Base-by-base conservation (phyloP, 2,113 vertebrate species). In the Limnothrissa miodon region DNA sequence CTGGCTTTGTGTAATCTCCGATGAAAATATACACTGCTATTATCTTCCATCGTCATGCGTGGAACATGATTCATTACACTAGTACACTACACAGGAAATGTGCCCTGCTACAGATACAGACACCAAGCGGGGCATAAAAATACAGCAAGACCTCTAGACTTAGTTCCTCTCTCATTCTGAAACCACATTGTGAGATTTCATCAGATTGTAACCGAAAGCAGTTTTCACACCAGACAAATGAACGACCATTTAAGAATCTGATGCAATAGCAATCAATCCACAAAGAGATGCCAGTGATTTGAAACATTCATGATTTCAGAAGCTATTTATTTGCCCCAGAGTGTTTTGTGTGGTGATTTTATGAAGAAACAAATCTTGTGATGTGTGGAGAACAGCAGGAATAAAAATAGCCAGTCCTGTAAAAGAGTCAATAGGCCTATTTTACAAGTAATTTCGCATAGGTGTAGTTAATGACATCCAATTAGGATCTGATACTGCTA, bases 1-100 rank as follows among this genome's bases (percentile, higher is more conserved):
- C 21, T 66, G 44, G 90, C 86, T 91, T 87, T 87, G 45, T 81
- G 81, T 91, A 88, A 90, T 88, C 90, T 81, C 59, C 84, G 51
- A 56, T 85, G 79, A 83, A 85, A 85, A 84, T 62, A 74, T 82
- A 83, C 78, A 87, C 85, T 80, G 56, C 82, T 78, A 78, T 83
- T 78, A 85, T 79, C 74, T 46, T 78, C 11, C 17, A 74, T 21
- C n/a, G n/a, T n/a, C 46, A 23, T 33, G 23, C 46, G n/a, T 62
- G 1, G 59, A 62, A 29, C 6, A 29, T 62, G 59, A 62, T 62
- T 62, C n/a, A 62, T 62, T 62, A 29, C 25, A 11, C 6, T 29
- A 29, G n/a, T 7, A 7, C 29, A n/a, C 59, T 9, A 62, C 13
- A 62, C 11, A 62, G n/a, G 9, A 62, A 29, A 25, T 9, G 11